Conservation (phyloP, 2,888 invertebrate genomes). For the Temnothorax ravouxi region DNA sequence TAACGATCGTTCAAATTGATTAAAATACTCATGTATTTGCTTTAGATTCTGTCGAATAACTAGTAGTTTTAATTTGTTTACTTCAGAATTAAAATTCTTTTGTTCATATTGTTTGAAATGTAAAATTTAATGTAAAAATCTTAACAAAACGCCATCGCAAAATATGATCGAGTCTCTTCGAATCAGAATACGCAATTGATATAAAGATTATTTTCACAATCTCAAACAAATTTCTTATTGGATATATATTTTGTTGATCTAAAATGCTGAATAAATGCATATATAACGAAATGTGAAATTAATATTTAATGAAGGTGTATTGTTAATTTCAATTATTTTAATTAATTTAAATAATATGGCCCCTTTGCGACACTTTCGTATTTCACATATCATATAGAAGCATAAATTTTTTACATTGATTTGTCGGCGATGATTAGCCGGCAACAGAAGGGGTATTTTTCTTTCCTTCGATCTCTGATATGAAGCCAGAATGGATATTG, state of each 20-base stretch:
- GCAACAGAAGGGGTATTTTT: not conserved
- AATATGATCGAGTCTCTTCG: not conserved
- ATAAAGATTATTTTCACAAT: not conserved
- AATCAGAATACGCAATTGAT: not conserved
- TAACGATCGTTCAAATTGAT: not conserved
- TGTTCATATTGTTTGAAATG: not conserved
- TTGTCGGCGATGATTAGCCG: not conserved
- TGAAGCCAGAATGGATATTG: not conserved
- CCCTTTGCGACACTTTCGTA: too few species aligned
- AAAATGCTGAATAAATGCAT: not conserved
- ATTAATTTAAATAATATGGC: not conserved
- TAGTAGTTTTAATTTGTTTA: not conserved
- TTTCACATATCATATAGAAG: not conserved
- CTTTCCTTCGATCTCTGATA: not conserved
- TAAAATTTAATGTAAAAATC: not conserved
- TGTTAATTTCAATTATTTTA: not conserved
- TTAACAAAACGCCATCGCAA: not conserved
- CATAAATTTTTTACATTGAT: not conserved
- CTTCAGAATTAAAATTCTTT: not conserved
- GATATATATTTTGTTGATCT: not conserved
- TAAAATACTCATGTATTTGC: not conserved
- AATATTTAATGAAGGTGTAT: not conserved
- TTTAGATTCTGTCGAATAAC: not conserved
- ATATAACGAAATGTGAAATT: not conserved
- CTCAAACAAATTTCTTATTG: not conserved